Conservation (phyloP, 2,113 vertebrate genomes). For the Sclerurus mexicanus region DNA sequence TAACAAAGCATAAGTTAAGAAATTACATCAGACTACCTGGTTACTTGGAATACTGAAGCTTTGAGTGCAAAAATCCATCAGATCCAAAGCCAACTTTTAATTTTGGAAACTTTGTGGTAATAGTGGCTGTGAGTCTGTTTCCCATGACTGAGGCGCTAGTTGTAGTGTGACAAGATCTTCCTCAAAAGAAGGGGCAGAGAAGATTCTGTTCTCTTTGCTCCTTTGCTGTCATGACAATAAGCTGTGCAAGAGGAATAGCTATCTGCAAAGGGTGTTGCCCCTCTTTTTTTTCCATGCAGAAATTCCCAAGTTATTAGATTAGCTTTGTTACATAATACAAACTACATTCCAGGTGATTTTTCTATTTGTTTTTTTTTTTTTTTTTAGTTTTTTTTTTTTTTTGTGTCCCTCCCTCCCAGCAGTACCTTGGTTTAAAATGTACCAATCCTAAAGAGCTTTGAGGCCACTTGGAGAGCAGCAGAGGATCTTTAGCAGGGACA, state of each 20-base stretch:
- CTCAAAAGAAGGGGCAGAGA: background rate
- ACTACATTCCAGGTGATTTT: background rate
- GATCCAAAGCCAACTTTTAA: background rate
- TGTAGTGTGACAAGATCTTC: background rate
- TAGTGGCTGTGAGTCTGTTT: background rate
- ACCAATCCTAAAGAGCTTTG: background rate
- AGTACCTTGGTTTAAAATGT: background rate
- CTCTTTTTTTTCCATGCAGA: background rate
- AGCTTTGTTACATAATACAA: background rate
- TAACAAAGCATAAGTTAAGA: background rate
- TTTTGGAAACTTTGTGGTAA: background rate
- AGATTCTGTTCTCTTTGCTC: background rate
- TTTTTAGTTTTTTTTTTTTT: too few species aligned
- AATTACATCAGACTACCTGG: background rate
- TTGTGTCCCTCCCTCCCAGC: too few species aligned
- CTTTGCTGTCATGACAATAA: background rate
- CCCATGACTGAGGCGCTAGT: background rate
- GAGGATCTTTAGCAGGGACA: background rate
- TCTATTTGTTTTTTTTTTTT: too few species aligned
- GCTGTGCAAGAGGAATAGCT: background rate
- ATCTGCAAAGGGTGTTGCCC: background rate
- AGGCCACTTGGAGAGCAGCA: background rate
- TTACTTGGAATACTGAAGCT: background rate
- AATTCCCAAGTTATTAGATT: background rate
- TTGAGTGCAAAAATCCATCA: background rate